Evolutionary conservation across 2,888 invertebrate species (phyloP), one percentile per base, ranked within the genome.

Genomic region (Coelopa pilipes): DNA sequence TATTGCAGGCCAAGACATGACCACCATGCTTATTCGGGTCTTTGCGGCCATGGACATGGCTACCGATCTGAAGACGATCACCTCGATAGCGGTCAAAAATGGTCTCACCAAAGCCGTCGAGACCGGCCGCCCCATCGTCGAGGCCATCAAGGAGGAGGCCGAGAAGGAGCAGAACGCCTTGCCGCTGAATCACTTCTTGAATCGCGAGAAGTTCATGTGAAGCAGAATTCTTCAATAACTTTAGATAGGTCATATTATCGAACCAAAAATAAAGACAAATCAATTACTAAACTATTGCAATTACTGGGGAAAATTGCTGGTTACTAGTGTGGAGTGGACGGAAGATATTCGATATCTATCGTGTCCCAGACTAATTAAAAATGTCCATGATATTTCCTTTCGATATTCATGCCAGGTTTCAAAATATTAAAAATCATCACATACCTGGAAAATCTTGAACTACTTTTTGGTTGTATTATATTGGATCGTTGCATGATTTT

Each of bases 31-130:
- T 80, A 92, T 95, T 69, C 89, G 93, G 60, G 89, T 93, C 0
- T 93, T 91, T 85, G 92, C 92, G 0, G 92, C 92, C 0, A 83
- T 95, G 10, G 93, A 93, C 0, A 85, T 91, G 73, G 92, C 93
- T 1, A 89, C 89, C 0, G 88, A 92, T 47, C 85, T 95, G 67
- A 90, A 89, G 70, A 94, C 93, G 0, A 88, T 93, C 0, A 90
- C 92, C 65, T 89, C 91, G 0, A 86, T 88, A 0, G 89, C 91
- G 0, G 90, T 94, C 0, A 91, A 92, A 70, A 88, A 88, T 21
- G 93, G 93, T 0, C 85, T 95, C 47, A 90, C 90, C 0, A 87
- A 88, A 63, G 89, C 92, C 0, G 90, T 91, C 0, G 89, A 89
- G 70, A 89, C 89, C 0, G 90, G 91, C 2, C 88, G 87, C 50